Evolutionary conservation across 2,888 invertebrate species (phyloP), one percentile per base, ranked within the genome.

Genomic region (Cosmia trapezina): DNA sequence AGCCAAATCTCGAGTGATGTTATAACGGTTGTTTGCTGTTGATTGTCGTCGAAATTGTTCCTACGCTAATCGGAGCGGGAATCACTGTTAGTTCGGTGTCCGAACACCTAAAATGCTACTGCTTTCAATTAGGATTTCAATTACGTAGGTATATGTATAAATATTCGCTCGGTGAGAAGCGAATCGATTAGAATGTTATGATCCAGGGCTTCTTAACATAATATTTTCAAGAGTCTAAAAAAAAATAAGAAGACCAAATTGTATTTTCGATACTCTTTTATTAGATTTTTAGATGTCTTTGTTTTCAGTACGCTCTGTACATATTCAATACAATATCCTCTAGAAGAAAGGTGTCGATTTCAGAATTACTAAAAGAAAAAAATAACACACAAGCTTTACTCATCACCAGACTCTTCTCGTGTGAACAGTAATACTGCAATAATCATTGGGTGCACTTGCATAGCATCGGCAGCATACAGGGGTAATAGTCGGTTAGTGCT

Each of bases 41-140:
- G 85, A 88, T 87, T 86, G 86, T 87, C 81, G 89, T 88, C 88
- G 78, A 88, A 88, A 90, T 87, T 83, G 85, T 85, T 88, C 87
- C 84, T 88, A 86, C 88, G 89, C 88, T 91, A 92, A 91, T 91
- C 90, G 88, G 87, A 89, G 89, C 87, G 89, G 89, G 90, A 91
- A 90, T 92, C 91, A 89, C 84, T 89, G 88, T 87, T 86, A 85
- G 79, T 73, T 79, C 69, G 70, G 70, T 76, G 75, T 77, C 64
- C 51, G 75, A 43, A 66, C 47, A 51, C 49, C 76, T 86, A 86
- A 87, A 86, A 84, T 87, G 86, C 70, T 70, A 69, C 81, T 9
- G 49, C 0, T 65, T 81, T 81, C 69, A 79, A 78, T 78, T 83
- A 69, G 28, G 19, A 53, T 67, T 78, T 78, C 66, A 64, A 78